Conservation (phyloP, 2,113 vertebrate genomes). For the Eretmodus cyanostictus region DNA sequence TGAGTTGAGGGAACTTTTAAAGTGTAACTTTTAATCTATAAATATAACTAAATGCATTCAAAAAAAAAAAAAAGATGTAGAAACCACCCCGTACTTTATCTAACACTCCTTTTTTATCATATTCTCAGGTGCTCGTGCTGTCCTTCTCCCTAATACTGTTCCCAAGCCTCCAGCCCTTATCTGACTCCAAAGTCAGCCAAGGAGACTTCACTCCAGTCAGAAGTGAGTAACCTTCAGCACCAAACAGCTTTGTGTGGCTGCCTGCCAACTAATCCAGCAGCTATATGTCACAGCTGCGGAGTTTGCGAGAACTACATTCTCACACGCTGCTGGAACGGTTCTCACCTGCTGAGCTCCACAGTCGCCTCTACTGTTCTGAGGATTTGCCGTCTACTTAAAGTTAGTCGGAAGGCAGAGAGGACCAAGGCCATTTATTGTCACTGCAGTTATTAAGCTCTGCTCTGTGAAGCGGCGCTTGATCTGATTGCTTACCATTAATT, state of each 20-base stretch:
- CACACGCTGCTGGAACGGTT: not conserved
- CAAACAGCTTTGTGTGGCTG: not conserved
- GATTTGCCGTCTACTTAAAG: not conserved
- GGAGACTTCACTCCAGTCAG: conserved; percentile 82
- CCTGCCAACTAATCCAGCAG: conserved; percentile 2
- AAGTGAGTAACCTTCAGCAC: conserved; percentile 70
- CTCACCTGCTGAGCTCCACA: not conserved
- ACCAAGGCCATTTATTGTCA: not conserved
- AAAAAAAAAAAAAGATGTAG: not conserved
- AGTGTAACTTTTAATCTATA: not conserved
- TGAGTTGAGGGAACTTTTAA: not conserved
- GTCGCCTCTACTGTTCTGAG: not conserved
- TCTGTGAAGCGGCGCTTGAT: not conserved
- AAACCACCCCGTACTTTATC: not conserved
- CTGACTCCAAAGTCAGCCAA: conserved; percentile 73
- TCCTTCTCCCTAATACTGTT: conserved; percentile 88
- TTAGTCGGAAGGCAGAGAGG: not conserved
- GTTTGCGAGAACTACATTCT: not conserved
- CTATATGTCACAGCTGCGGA: not conserved
- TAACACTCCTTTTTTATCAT: not conserved
- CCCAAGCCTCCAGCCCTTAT: conserved; percentile 85
- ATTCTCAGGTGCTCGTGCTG: conserved; percentile 82
- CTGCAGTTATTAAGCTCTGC: not conserved
- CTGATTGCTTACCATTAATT: not conserved
- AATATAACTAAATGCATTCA: not conserved